phyloP scores from a whole-genome alignment of 1,140 invertebrate genomes.

The Mactra quadrangularis region DNA sequence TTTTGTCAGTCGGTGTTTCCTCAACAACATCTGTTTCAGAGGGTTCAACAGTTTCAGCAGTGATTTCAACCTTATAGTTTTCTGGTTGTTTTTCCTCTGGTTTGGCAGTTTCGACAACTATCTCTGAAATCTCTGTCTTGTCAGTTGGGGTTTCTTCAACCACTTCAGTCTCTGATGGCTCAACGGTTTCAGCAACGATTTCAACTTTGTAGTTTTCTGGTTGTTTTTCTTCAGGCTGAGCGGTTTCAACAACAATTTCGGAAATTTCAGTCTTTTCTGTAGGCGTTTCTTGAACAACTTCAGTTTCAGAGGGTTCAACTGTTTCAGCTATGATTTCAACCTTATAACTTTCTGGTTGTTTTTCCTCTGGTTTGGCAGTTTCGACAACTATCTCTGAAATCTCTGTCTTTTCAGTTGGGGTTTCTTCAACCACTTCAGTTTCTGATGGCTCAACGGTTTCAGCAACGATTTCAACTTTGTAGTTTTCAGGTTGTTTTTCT shows the following conservation, averaged over 20 bases:
- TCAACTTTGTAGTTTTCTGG: conserved; percentile 52
- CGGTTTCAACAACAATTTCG: conserved; percentile 64
- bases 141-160: conserved; percentile 44
- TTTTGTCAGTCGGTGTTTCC: conserved; percentile 38
- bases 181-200: conserved; percentile 35
- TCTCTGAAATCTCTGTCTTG: conserved; percentile 44
- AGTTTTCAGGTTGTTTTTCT: conserved; percentile 60
- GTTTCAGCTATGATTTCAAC: conserved; percentile 53
- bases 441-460: conserved; percentile 73
- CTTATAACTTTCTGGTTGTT: conserved; percentile 37
- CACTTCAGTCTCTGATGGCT: conserved; percentile 73
- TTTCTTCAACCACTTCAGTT: conserved; percentile 45
- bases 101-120: conserved; percentile 53
- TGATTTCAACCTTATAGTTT: conserved; percentile 64
- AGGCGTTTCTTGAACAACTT: conserved; percentile 25
- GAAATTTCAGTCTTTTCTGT: conserved; percentile 20
- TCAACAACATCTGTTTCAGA: conserved; percentile 64
- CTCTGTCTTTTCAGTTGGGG: conserved; percentile 44
- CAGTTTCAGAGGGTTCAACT: conserved; percentile 25
- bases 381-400: conserved; percentile 63
- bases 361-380: conserved; percentile 31
- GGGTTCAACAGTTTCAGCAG: conserved; percentile 66
- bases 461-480: conserved; percentile 61
- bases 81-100: conserved; percentile 58
- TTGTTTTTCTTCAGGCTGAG: conserved; percentile 29